phyloP scores from a whole-genome alignment of 30 jellyfish, hydroid and myxozoan genomes.

The Turritopsis rubra region DNA sequence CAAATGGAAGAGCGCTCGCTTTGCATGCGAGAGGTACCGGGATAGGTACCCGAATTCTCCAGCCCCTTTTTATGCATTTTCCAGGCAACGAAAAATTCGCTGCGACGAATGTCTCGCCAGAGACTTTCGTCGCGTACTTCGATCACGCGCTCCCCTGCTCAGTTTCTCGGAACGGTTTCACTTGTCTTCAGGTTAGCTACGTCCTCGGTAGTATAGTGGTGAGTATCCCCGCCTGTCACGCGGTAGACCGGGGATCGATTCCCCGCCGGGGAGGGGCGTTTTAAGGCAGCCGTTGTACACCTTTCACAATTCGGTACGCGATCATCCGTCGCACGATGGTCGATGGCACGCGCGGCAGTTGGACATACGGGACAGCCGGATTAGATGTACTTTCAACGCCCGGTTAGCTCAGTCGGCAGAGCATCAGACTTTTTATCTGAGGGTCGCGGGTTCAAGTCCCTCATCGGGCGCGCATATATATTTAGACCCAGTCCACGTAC shows the following conservation, averaged over 20 bases:
- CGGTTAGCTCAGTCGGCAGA: background rate
- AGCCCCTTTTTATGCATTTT: background rate
- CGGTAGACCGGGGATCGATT: background rate
- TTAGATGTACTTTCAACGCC: background rate
- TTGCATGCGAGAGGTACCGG: conserved; percentile 19
- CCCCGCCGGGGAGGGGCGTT: background rate
- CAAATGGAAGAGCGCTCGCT: conserved; percentile 22
- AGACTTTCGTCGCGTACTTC: too few species aligned
- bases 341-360: background rate
- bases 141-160: too few species aligned
- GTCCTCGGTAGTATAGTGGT: background rate
- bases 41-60: conserved; percentile 14
- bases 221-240: background rate
- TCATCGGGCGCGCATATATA: background rate
- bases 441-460: background rate
- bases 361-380: too few species aligned
- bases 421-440: background rate
- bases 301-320: too few species aligned
- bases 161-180: background rate
- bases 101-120: background rate
- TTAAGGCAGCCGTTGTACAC: too few species aligned
- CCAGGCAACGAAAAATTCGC: background rate
- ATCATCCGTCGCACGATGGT: background rate
- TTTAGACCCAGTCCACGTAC: background rate
- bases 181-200: background rate